These are phyloP conservation scores for Ictalurus furcatus DNA, from an alignment of 2,113 vertebrate species.

Conservation along the genomic window DNA sequence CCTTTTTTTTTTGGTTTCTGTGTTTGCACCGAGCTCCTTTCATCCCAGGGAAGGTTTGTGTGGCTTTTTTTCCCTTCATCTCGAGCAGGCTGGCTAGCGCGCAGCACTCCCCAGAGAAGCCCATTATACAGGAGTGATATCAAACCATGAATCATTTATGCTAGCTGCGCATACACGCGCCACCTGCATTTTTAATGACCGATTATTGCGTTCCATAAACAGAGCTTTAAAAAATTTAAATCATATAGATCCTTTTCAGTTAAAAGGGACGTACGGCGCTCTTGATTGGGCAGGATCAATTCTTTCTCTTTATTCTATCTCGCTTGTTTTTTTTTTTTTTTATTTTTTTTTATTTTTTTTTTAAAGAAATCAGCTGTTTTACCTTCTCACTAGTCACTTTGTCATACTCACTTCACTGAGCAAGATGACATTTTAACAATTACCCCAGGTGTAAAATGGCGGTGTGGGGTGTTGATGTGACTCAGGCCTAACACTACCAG, in stretches of 20 bases:
- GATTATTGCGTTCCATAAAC: constrained; percentile 94
- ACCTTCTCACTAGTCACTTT: constrained; percentile 4
- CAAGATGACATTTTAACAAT: constrained; percentile 49
- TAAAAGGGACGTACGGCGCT: constrained; percentile 69
- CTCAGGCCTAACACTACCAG: constrained; percentile 48
- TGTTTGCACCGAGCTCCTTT: constrained; percentile 60
- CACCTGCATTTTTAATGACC: constrained; percentile 92
- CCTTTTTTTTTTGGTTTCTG: constrained; percentile 44
- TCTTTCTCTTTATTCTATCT: neutral
- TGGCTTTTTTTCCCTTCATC: neutral
- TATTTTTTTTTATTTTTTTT: no score
- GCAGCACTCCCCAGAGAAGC: constrained; percentile 74
- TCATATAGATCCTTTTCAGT: constrained; percentile 79
- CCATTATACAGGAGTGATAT: constrained; percentile 82
- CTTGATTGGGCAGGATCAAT: neutral
- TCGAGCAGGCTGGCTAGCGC: constrained; percentile 24
- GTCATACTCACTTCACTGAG: constrained; percentile 34
- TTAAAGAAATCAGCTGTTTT: neutral
- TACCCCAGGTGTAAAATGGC: constrained; percentile 47
- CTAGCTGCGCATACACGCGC: constrained; percentile 74
- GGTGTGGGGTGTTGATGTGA: constrained; percentile 35
- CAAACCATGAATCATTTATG: constrained; percentile 90
- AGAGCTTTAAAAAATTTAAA: constrained; percentile 85
- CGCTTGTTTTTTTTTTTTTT: no score
- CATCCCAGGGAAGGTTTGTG: constrained; percentile 51